phyloP scores from a whole-genome alignment of 2,113 vertebrate species.

The Dendrocopos noguchii region DNA sequence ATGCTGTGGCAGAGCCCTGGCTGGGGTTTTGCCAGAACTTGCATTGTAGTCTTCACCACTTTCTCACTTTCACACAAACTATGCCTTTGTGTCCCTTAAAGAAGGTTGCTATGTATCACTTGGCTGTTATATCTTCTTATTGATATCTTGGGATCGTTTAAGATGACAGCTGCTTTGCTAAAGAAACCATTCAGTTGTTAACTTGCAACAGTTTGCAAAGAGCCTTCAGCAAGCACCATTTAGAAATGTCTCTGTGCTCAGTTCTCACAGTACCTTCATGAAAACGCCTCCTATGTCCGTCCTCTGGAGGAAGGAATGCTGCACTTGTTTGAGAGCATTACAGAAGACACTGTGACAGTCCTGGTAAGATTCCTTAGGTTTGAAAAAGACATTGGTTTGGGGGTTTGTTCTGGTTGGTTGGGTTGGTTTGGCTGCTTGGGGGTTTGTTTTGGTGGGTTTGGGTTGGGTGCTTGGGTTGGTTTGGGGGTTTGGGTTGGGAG shows the following conservation, averaged over 20 bases:
- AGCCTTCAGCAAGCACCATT: neutral
- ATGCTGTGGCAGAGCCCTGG: neutral
- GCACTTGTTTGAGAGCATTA: slow-evolving; percentile 93
- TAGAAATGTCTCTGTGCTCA: slow-evolving; percentile 49
- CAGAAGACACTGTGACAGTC: slow-evolving; percentile 93
- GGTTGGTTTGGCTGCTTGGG: too few relatives aligned
- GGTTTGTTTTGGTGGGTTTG: too few relatives aligned
- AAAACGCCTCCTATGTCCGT: slow-evolving; percentile 94
- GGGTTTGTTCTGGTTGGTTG: too few relatives aligned
- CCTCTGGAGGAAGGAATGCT: slow-evolving; percentile 95
- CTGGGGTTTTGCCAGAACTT: neutral
- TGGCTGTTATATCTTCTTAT: neutral
- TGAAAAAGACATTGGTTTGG: neutral
- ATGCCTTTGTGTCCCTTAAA: neutral
- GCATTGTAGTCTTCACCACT: neutral
- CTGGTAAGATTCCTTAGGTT: slow-evolving; percentile 80
- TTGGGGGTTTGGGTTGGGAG: too few relatives aligned
- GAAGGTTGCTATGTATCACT: neutral
- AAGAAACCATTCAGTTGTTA: neutral
- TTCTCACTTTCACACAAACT: neutral
- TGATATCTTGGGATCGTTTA: neutral
- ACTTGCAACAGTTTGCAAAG: neutral
- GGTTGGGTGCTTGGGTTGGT: too few relatives aligned
- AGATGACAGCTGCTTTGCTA: neutral
- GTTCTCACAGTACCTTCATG: slow-evolving; percentile 96